phyloP scores from a whole-genome alignment of 2,797 vertebrate genomes.

The Heterohyrax brucei region DNA sequence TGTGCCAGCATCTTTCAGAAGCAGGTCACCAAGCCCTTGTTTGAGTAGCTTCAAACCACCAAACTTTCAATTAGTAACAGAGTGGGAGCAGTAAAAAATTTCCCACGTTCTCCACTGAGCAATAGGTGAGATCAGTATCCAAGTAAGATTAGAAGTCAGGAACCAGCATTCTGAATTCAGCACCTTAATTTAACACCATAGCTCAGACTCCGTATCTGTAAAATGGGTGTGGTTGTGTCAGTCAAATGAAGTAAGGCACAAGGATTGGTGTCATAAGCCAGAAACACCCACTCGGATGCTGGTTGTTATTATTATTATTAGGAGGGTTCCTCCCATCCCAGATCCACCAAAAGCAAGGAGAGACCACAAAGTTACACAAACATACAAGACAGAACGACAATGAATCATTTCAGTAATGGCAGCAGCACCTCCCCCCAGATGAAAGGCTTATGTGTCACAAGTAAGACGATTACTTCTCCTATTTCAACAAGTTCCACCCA shows the following conservation, averaged over 20 bases:
- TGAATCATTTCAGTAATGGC: slow-evolving; percentile 45
- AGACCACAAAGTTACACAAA: neutral
- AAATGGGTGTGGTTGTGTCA: neutral
- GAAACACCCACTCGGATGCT: neutral
- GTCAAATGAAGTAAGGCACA: neutral
- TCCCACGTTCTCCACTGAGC: neutral
- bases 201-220: neutral
- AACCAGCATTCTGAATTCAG: slow-evolving; percentile 38
- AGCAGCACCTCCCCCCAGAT: neutral
- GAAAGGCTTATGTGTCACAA: slow-evolving; percentile 60
- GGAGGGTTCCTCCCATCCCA: neutral
- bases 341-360: neutral
- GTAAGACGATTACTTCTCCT: slow-evolving; percentile 3
- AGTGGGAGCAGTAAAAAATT: neutral
- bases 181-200: neutral
- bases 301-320: slow-evolving; percentile 10
- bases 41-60: too few species aligned
- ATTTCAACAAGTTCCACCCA: neutral
- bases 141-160: neutral
- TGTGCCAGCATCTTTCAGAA: too few species aligned
- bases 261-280: neutral
- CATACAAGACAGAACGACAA: neutral
- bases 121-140: neutral
- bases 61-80: too few species aligned
- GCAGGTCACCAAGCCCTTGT: too few species aligned